phyloP scores from a whole-genome alignment of 2,888 invertebrate genomes.

The Drosophila formosana region DNA sequence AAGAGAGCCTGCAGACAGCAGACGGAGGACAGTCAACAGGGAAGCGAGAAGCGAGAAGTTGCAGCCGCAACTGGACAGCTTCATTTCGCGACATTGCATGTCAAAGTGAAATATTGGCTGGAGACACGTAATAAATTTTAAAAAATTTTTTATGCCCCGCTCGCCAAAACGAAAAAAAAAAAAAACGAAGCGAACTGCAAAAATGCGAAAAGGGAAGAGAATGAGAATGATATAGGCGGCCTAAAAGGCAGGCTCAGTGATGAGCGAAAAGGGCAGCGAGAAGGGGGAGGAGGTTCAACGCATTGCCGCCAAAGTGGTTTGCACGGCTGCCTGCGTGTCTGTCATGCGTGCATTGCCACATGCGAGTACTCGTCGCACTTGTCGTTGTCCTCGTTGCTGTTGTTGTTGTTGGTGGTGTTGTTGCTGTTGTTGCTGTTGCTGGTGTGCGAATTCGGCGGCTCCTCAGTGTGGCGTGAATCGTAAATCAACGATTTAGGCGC shows the following conservation, averaged over 20 bases:
- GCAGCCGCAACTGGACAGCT: constrained; percentile 80
- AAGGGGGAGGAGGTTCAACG: constrained; percentile 32
- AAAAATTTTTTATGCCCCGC: constrained; percentile 70
- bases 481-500: constrained; percentile 82
- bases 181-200: constrained; percentile 23
- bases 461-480: constrained; percentile 80
- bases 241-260: constrained; percentile 28
- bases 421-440: constrained; percentile 23
- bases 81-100: constrained; percentile 83
- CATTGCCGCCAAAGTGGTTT: constrained; percentile 79
- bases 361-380: constrained; percentile 49
- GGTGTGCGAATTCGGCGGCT: constrained; percentile 60
- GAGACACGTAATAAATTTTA: constrained; percentile 84
- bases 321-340: constrained; percentile 79
- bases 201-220: constrained; percentile 38
- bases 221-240: constrained; percentile 21
- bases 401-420: constrained; percentile 13
- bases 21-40: not conserved
- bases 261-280: not conserved
- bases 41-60: constrained; percentile 3
- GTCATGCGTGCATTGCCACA: constrained; percentile 75
- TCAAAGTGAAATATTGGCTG: constrained; percentile 85
- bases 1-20: not conserved
- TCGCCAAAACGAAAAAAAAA: constrained; percentile 20
- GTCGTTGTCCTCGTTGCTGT: constrained; percentile 29